Evolutionary conservation across 2,797 vertebrate species (phyloP).

Genomic region (Alectoris magna): DNA sequence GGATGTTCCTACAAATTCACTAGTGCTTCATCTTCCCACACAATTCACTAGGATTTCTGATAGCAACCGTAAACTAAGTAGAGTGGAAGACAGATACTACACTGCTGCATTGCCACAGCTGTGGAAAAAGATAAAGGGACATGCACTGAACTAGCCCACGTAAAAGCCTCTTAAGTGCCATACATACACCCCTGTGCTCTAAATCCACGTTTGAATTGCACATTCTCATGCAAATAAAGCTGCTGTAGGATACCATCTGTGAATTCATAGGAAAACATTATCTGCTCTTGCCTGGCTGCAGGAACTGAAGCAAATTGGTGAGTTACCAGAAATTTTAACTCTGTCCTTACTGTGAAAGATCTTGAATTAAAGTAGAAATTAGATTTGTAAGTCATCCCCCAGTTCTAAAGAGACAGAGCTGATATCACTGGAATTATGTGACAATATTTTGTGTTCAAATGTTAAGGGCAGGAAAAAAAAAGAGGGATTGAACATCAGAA

Average conservation of each 20-base stretch:
- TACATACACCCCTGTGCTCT: not conserved
- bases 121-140: not conserved
- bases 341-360: not conserved
- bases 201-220: not conserved
- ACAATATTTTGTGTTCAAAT: not conserved
- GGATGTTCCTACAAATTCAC: not conserved
- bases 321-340: not conserved
- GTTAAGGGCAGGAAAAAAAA: not conserved
- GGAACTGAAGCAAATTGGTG: not conserved
- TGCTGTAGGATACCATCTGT: not conserved
- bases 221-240: not conserved
- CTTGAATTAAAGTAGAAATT: not conserved
- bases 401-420: not conserved
- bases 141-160: not conserved
- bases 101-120: not conserved
- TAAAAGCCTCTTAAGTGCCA: not conserved
- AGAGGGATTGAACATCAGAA: not conserved
- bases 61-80: not conserved
- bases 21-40: not conserved
- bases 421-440: not conserved
- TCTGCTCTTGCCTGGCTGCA: not conserved
- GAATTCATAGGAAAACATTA: not conserved
- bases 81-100: not conserved
- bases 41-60: not conserved
- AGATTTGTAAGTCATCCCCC: not conserved